Conservation (phyloP, 2,888 invertebrate species). For the Campoplex nolae region DNA sequence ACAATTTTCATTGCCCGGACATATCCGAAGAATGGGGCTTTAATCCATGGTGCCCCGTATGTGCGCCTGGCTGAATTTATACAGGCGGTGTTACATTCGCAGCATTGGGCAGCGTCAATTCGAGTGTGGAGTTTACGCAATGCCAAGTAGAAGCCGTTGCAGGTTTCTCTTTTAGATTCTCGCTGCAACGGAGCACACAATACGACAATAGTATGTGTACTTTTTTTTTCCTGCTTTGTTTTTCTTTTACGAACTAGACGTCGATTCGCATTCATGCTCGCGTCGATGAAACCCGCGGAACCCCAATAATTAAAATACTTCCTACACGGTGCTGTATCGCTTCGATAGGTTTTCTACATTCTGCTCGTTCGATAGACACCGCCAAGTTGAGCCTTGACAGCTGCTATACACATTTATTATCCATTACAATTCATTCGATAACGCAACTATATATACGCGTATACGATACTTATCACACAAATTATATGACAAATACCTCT, state of each 20-base stretch:
- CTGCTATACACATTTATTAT: constrained; percentile 1
- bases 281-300: constrained; percentile 37
- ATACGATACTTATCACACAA: constrained; percentile 16
- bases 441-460: not conserved
- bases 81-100: not conserved
- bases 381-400: constrained; percentile 25
- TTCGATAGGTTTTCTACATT: constrained; percentile 44
- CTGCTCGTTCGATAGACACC: constrained; percentile 40
- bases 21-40: constrained; percentile 16
- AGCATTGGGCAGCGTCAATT: constrained; percentile 37
- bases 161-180: constrained; percentile 8
- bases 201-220: constrained; percentile 5
- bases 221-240: constrained; percentile 14
- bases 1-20: constrained; percentile 20
- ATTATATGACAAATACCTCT: constrained; percentile 41
- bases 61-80: not conserved
- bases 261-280: constrained; percentile 53
- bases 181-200: constrained; percentile 6
- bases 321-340: constrained; percentile 17
- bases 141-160: constrained; percentile 31
- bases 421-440: constrained; percentile 13
- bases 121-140: constrained; percentile 9
- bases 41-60: not conserved
- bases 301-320: constrained; percentile 52
- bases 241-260: constrained; percentile 16